phyloP scores from a whole-genome alignment of 2,888 invertebrate species.

The Ashinkailepas kermadecensis region DNA sequence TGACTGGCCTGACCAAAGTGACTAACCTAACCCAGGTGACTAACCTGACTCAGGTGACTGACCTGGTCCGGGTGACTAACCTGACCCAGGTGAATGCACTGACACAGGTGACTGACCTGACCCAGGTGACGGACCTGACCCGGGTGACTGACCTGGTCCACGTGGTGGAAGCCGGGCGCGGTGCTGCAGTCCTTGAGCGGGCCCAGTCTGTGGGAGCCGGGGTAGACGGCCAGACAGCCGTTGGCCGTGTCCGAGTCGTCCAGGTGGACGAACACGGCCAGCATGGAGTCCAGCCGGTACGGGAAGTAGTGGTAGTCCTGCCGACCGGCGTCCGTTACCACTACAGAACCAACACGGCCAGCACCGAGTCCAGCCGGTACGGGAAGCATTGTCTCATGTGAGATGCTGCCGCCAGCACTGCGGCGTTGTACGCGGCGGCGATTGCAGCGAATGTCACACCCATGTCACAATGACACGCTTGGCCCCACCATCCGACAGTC shows the following conservation, averaged over 20 bases:
- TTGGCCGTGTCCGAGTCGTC: conserved; percentile 52
- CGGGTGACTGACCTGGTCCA: conserved; percentile 45
- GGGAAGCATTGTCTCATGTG: conserved; percentile 47
- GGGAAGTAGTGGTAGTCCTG: conserved; percentile 57
- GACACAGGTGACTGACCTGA: too few species aligned
- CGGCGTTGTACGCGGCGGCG: too few species aligned
- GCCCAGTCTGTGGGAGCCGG: conserved; percentile 53
- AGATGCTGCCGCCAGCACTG: too few species aligned
- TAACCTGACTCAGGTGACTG: too few species aligned
- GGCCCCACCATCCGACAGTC: too few species aligned
- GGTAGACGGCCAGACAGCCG: conserved; percentile 53
- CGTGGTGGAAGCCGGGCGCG: conserved; percentile 39
- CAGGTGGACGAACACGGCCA: conserved; percentile 52
- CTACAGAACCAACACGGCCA: conserved; percentile 47
- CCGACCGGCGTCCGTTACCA: background rate
- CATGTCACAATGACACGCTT: too few species aligned
- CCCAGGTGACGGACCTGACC: conserved; percentile 38
- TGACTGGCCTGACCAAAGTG: too few species aligned
- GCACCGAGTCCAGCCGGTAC: conserved; percentile 51
- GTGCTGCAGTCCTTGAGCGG: conserved; percentile 49
- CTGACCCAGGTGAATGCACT: too few species aligned
- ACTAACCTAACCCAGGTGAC: too few species aligned
- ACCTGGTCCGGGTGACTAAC: too few species aligned
- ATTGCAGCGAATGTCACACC: too few species aligned
- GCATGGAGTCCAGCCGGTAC: conserved; percentile 51